Conservation (phyloP, 2,113 vertebrate genomes). For the Cyanoliseus patagonus region DNA sequence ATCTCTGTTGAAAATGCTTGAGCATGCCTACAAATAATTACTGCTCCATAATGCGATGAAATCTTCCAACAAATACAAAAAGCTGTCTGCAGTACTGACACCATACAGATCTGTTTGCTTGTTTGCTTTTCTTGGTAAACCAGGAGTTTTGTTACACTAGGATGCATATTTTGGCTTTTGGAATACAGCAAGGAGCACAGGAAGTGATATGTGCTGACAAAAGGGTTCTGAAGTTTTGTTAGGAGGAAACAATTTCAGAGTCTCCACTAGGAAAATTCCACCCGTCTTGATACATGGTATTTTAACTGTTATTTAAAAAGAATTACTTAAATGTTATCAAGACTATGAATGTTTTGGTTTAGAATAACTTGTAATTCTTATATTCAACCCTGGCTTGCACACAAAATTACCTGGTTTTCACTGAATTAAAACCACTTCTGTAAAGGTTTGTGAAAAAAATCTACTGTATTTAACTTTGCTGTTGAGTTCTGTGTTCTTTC, state of each 20-base stretch:
- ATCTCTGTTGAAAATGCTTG: not conserved
- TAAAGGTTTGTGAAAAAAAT: not conserved
- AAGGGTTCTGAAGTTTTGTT: constrained; percentile 12
- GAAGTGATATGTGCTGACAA: constrained; percentile 48
- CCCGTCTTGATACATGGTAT: not conserved
- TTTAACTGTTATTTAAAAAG: not conserved
- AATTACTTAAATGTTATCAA: not conserved
- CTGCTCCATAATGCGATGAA: not conserved
- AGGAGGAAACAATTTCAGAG: constrained; percentile 10
- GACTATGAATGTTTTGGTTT: not conserved
- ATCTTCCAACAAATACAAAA: constrained; percentile 32
- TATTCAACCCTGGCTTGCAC: not conserved
- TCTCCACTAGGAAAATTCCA: constrained; percentile 23
- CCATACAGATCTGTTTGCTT: not conserved
- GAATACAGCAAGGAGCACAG: constrained; percentile 2
- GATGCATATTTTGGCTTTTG: not conserved
- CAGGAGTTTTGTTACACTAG: not conserved
- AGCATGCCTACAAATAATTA: not conserved
- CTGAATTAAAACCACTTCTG: not conserved
- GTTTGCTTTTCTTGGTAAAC: constrained; percentile 23
- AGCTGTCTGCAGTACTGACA: not conserved
- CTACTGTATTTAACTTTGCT: not conserved
- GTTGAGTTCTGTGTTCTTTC: not conserved
- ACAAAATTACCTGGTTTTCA: not conserved
- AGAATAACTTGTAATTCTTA: not conserved